A percentile compares a stretch with the other conserved stretches of the same genome.
Evolutionary conservation across 2,113 vertebrate genomes (phyloP).

Genomic region (Phasianus colchicus): DNA sequence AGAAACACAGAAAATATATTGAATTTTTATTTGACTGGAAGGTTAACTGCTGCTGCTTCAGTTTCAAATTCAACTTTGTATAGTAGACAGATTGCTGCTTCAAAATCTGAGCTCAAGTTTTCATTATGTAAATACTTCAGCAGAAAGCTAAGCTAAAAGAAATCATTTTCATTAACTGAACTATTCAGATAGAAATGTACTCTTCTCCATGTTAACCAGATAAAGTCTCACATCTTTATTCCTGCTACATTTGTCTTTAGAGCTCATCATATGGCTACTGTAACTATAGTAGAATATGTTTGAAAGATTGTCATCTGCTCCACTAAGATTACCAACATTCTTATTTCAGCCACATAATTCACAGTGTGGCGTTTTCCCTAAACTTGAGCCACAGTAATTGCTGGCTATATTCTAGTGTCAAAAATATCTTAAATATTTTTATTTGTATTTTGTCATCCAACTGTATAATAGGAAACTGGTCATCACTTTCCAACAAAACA

Average conservation of each 20-base stretch:
- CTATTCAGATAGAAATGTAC: neutral
- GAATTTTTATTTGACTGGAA: neutral
- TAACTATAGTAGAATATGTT: neutral
- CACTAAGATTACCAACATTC: neutral
- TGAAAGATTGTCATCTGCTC: neutral
- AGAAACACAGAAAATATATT: neutral
- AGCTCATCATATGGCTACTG: neutral
- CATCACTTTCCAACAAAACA: neutral
- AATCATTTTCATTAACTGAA: neutral
- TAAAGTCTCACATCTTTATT: neutral
- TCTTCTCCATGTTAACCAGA: neutral
- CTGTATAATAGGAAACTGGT: neutral
- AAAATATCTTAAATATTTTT: neutral
- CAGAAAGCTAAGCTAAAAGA: neutral
- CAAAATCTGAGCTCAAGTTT: neutral
- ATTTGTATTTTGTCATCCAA: neutral
- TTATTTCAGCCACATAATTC: neutral
- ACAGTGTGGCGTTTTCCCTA: neutral
- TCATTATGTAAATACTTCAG: neutral
- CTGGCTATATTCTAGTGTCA: neutral
- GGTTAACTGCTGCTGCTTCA: neutral
- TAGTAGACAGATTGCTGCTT: neutral
- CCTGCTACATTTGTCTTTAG: neutral
- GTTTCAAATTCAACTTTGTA: neutral
- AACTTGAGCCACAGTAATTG: neutral